Conservation (phyloP, 2,113 vertebrate genomes). For the Epinephelus cyanopodus region DNA sequence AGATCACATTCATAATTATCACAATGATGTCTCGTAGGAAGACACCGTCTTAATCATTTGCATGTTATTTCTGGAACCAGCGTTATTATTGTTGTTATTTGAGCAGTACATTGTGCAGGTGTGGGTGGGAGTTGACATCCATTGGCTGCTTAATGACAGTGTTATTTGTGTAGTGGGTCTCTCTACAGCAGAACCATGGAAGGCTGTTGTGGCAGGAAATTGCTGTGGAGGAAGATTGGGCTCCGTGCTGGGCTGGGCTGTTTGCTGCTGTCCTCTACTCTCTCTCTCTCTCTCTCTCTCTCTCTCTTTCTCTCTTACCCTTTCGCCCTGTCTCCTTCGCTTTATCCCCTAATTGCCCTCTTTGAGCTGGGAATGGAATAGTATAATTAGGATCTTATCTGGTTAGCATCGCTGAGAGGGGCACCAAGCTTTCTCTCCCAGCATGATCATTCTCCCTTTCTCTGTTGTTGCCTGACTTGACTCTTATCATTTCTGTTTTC, state of each 20-base stretch:
- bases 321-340: conserved; percentile 64
- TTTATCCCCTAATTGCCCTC: conserved; percentile 79
- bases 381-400: conserved; percentile 85
- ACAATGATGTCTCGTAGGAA: not conserved
- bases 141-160: conserved; percentile 79
- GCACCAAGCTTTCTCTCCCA: conserved; percentile 67
- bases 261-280: conserved; percentile 57
- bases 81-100: conserved; percentile 58
- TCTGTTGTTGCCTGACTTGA: conserved; percentile 59
- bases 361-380: conserved; percentile 79
- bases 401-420: conserved; percentile 74
- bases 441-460: conserved; percentile 55
- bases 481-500: conserved; percentile 59
- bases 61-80: conserved; percentile 56
- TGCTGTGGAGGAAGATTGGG: conserved; percentile 81
- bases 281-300: conserved; percentile 16
- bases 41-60: conserved; percentile 53
- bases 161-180: conserved; percentile 74
- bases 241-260: conserved; percentile 75
- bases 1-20: conserved; percentile 30
- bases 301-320: conserved; percentile 44
- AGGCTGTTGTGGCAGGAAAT: conserved; percentile 82
- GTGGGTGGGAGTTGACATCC: conserved; percentile 80
- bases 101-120: conserved; percentile 72
- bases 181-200: conserved; percentile 67